Evolutionary conservation across 2,113 vertebrate species (phyloP).

Genomic region (Protobothrops mucrosquamatus): DNA sequence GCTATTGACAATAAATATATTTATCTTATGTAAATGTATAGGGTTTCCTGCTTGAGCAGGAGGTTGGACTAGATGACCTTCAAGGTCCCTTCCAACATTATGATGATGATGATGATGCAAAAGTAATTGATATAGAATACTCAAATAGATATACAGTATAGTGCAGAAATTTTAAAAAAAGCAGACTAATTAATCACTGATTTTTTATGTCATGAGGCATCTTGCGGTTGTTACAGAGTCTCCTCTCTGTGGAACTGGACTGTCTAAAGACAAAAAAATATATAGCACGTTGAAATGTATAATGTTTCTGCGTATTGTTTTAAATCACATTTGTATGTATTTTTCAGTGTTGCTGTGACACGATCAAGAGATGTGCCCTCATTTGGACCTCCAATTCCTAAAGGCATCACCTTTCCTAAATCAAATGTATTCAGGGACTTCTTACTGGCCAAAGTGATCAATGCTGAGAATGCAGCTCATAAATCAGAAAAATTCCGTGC

Average conservation of each 20-base stretch:
- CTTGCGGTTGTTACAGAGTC: not conserved
- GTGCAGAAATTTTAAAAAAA: not conserved
- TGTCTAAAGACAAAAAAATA: not conserved
- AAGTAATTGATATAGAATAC: not conserved
- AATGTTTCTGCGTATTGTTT: not conserved
- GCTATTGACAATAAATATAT: not conserved
- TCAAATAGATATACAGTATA: not conserved
- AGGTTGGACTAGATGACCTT: no score
- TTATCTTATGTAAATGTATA: not conserved
- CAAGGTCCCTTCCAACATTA: no score
- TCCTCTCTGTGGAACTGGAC: not conserved
- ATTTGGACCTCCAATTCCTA: constrained; percentile 92
- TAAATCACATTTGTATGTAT: constrained; percentile 3
- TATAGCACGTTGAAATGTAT: not conserved
- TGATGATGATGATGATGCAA: no score
- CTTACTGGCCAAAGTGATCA: constrained; percentile 92
- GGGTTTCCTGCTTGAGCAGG: no score
- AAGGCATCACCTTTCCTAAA: constrained; percentile 93
- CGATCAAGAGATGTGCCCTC: constrained; percentile 94
- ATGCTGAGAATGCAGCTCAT: constrained; percentile 94
- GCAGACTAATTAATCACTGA: no score
- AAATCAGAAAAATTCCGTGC: constrained; percentile 95
- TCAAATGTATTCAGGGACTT: constrained; percentile 98
- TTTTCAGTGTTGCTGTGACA: constrained; percentile 87
- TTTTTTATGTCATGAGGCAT: not conserved